Percentiles rank a stretch among this genome's conserved stretches.
These are phyloP conservation scores for Porites rus DNA, from an alignment of 92 coral and sea anemone genomes.

Conservation along the genomic window DNA sequence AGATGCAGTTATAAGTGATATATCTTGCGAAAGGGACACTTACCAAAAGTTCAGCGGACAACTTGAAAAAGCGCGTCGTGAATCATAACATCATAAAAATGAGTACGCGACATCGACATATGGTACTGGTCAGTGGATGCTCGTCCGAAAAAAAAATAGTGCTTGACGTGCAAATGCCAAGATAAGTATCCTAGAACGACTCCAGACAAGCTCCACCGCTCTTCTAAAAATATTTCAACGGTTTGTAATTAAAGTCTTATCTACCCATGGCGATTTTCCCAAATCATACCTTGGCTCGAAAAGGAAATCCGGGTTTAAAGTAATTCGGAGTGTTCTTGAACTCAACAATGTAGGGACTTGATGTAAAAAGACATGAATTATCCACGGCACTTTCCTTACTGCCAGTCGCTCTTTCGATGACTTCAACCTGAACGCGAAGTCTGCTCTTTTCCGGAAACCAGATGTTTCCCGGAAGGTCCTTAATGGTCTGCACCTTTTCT, in stretches of 20 bases:
- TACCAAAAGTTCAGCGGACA: too few species aligned
- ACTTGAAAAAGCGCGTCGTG: too few species aligned
- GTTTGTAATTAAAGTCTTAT: not conserved
- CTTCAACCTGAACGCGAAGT: slow-evolving; percentile 79
- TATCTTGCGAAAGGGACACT: too few species aligned
- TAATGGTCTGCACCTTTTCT: slow-evolving; percentile 33
- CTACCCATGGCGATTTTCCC: not conserved
- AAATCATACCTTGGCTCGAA: slow-evolving; percentile 65
- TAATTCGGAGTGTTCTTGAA: slow-evolving; percentile 77
- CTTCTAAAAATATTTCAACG: not conserved
- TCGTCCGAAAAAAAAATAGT: too few species aligned
- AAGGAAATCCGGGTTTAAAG: slow-evolving; percentile 87
- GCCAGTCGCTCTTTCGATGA: slow-evolving; percentile 83
- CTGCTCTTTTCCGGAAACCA: slow-evolving; percentile 92
- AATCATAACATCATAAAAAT: too few species aligned
- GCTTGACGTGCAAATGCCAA: too few species aligned
- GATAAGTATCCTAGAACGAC: not conserved
- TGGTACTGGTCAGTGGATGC: too few species aligned
- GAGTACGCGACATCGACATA: too few species aligned
- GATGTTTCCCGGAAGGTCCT: slow-evolving; percentile 44
- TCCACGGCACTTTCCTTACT: slow-evolving; percentile 69
- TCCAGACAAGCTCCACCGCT: not conserved
- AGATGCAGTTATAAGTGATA: too few species aligned
- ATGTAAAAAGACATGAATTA: slow-evolving; percentile 71
- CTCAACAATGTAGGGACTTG: slow-evolving; percentile 70